Evolutionary conservation across 2,113 vertebrate genomes (phyloP).

Genomic region (Pogona vitticeps): DNA sequence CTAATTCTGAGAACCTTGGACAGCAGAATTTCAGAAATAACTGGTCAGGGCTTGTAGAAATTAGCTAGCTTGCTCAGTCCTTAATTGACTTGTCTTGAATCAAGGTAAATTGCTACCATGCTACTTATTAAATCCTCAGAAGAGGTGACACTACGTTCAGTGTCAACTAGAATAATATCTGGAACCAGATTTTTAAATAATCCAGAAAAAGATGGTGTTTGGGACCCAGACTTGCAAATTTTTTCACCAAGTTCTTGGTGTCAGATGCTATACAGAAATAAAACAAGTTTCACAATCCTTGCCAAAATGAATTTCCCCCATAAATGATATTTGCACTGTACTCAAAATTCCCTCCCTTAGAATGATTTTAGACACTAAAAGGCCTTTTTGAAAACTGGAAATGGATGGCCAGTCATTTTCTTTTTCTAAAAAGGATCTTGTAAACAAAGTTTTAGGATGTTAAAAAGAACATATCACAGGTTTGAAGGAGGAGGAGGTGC

Average conservation of each 20-base stretch:
- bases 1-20: not conserved
- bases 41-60: not conserved
- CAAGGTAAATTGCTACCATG: too few relatives aligned
- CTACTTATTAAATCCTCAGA: too few relatives aligned
- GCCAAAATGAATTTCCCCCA: too few relatives aligned
- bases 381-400: too few relatives aligned
- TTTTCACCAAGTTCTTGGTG: not conserved
- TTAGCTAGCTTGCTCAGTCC: not conserved
- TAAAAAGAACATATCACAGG: not conserved
- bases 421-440: too few relatives aligned
- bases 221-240: not conserved
- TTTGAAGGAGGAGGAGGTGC: not conserved
- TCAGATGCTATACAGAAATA: not conserved
- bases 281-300: too few relatives aligned
- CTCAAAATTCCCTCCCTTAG: too few relatives aligned
- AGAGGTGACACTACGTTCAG: not conserved
- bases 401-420: too few relatives aligned
- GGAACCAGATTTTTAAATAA: not conserved
- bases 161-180: not conserved
- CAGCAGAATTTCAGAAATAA: not conserved
- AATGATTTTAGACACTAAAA: too few relatives aligned
- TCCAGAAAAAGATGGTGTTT: not conserved
- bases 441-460: not conserved
- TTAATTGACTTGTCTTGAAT: too few relatives aligned
- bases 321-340: too few relatives aligned